Conservation (phyloP, 2,113 vertebrate species). For the Plecturocebus donacophilus region DNA sequence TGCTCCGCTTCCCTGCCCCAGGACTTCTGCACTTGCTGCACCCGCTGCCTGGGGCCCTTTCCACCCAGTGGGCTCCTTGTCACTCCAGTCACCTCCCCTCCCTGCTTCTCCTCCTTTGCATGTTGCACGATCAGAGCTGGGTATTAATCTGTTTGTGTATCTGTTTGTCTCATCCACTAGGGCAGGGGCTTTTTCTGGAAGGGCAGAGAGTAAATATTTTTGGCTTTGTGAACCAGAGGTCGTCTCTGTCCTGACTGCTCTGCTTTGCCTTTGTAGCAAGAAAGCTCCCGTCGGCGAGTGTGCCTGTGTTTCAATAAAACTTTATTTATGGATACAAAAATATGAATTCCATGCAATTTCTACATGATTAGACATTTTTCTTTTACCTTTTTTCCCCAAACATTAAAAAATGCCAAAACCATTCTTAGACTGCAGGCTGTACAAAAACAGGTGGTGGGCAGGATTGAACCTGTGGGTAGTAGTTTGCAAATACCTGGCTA, state of each 20-base stretch:
- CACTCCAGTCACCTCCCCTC: not conserved
- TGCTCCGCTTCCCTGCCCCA: not conserved
- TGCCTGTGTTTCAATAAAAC: not conserved
- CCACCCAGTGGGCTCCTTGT: not conserved
- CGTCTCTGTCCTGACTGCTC: not conserved
- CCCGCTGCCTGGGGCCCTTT: not conserved
- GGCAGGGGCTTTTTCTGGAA: not conserved
- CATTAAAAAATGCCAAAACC: not conserved
- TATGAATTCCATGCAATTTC: not conserved
- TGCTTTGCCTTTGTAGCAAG: not conserved
- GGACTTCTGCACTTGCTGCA: not conserved
- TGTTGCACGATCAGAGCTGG: not conserved
- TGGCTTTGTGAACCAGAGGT: not conserved
- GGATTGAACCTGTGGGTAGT: accelerated
- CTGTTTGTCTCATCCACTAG: not conserved
- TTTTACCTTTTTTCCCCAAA: not conserved
- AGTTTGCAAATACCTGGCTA: accelerated
- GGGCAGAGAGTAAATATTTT: not conserved
- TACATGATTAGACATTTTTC: not conserved
- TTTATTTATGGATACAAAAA: not conserved
- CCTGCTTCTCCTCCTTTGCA: not conserved
- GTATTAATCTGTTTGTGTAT: not conserved
- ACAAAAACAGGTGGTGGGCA: not conserved
- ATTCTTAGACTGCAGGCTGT: not conserved
- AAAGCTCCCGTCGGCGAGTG: not conserved